Evolutionary conservation across 2,888 invertebrate genomes (phyloP).

Genomic region (Chrysina gloriosa): DNA sequence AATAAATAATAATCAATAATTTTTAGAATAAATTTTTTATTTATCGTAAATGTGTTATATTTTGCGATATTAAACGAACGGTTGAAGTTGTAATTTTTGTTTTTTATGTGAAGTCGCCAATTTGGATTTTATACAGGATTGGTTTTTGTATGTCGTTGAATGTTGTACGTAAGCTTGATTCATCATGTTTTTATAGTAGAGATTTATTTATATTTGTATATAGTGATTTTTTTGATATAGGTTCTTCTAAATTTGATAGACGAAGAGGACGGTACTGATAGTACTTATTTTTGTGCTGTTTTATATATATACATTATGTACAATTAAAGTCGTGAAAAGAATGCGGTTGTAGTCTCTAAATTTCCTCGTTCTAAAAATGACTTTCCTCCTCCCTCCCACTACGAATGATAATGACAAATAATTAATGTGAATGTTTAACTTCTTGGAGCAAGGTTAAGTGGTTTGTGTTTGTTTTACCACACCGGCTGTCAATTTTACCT

Average conservation of each 20-base stretch:
- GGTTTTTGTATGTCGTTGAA: conserved; percentile 24
- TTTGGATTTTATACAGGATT: conserved; percentile 16
- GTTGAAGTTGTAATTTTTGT: conserved; percentile 5
- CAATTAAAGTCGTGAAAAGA: conserved; percentile 8
- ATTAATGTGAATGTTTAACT: too few relatives aligned
- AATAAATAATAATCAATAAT: too few relatives aligned
- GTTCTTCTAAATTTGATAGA: not conserved
- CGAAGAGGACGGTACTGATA: conserved; percentile 1
- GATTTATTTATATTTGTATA: conserved; percentile 24
- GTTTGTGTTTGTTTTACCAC: too few relatives aligned
- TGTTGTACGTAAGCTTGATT: not conserved
- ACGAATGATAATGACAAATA: too few relatives aligned
- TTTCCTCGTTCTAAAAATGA: too few relatives aligned
- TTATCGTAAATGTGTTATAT: too few relatives aligned
- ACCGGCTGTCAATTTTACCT: too few relatives aligned
- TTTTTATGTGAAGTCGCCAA: not conserved
- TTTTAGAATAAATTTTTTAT: too few relatives aligned
- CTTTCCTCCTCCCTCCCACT: too few relatives aligned
- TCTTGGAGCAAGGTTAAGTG: too few relatives aligned
- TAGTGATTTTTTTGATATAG: conserved; percentile 3
- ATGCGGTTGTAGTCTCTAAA: too few relatives aligned
- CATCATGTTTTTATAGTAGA: conserved; percentile 1
- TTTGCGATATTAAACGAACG: not conserved
- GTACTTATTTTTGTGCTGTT: conserved; percentile 31
- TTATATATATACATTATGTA: conserved; percentile 16